Evolutionary conservation across 2,888 invertebrate species (phyloP).

Genomic region (Merodon equestris): DNA sequence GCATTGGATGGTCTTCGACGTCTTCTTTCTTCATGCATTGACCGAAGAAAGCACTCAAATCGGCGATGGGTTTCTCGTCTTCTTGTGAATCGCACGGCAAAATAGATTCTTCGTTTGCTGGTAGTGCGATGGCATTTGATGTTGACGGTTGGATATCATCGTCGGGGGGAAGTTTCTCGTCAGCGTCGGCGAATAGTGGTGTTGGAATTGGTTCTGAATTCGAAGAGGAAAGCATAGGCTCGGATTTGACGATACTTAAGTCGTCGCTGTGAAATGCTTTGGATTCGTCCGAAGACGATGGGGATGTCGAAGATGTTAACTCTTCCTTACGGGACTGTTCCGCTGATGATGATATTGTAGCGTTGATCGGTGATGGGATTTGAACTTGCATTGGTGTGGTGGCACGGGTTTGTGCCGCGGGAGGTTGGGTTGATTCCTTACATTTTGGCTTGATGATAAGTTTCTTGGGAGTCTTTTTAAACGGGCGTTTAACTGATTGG

Average conservation of each 20-base stretch:
- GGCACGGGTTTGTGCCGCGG: not conserved
- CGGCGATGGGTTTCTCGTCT: slow-evolving; percentile 46
- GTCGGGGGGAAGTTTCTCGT: slow-evolving; percentile 54
- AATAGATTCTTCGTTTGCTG: not conserved
- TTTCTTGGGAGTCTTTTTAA: slow-evolving; percentile 74
- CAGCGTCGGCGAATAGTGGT: slow-evolving; percentile 39
- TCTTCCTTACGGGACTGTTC: slow-evolving; percentile 27
- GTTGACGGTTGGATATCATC: slow-evolving; percentile 51
- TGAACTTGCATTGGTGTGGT: slow-evolving; percentile 49
- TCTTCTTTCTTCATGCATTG: slow-evolving; percentile 62
- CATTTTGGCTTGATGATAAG: slow-evolving; percentile 78
- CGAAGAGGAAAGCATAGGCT: slow-evolving; percentile 9
- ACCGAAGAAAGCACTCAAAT: slow-evolving; percentile 50
- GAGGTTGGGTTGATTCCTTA: slow-evolving; percentile 23
- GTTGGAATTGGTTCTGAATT: slow-evolving; percentile 26
- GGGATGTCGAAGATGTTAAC: slow-evolving; percentile 9
- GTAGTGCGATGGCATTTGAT: slow-evolving; percentile 11
- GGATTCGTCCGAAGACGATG: no score
- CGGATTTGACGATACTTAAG: slow-evolving; percentile 35
- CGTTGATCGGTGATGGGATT: slow-evolving; percentile 58
- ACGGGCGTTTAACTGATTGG: slow-evolving; percentile 60
- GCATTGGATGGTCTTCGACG: slow-evolving; percentile 56
- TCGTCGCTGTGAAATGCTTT: slow-evolving; percentile 34
- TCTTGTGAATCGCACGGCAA: not conserved
- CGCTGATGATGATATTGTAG: slow-evolving; percentile 35